Conservation (phyloP, 2,888 invertebrate species). For the Epirrita christyi region DNA sequence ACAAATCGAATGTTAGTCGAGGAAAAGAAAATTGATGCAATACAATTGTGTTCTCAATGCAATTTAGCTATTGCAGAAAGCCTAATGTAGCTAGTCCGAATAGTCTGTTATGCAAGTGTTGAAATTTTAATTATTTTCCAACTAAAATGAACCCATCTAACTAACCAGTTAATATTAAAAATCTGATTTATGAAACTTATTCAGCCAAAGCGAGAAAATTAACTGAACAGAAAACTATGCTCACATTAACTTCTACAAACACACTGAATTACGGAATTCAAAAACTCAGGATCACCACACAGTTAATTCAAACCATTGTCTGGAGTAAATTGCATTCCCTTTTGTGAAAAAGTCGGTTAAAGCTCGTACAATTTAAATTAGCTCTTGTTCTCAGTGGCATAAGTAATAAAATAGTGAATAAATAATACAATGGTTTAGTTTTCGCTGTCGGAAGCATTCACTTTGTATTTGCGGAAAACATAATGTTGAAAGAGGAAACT, state of each 20-base stretch:
- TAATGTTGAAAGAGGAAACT: constrained; percentile 43
- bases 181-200: background rate
- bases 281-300: constrained; percentile 45
- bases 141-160: too few relatives aligned
- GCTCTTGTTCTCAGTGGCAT: constrained; percentile 30
- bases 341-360: constrained; percentile 47
- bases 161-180: background rate
- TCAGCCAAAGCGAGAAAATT: background rate
- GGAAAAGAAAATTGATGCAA: too few relatives aligned
- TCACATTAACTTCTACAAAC: constrained; percentile 24
- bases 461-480: constrained; percentile 38
- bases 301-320: constrained; percentile 59
- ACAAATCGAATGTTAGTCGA: too few relatives aligned
- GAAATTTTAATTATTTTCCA: too few relatives aligned
- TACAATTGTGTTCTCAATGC: too few relatives aligned
- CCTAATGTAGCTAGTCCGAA: too few relatives aligned
- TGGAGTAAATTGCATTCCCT: constrained; percentile 52
- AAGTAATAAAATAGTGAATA: constrained; percentile 31
- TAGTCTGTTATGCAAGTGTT: too few relatives aligned
- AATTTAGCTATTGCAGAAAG: too few relatives aligned
- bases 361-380: constrained; percentile 35
- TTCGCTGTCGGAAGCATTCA: constrained; percentile 36
- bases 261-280: constrained; percentile 36
- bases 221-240: constrained; percentile 11
- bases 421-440: constrained; percentile 29